phyloP scores from a whole-genome alignment of 1,140 invertebrate genomes.

The Drosophila pallidifrons region DNA sequence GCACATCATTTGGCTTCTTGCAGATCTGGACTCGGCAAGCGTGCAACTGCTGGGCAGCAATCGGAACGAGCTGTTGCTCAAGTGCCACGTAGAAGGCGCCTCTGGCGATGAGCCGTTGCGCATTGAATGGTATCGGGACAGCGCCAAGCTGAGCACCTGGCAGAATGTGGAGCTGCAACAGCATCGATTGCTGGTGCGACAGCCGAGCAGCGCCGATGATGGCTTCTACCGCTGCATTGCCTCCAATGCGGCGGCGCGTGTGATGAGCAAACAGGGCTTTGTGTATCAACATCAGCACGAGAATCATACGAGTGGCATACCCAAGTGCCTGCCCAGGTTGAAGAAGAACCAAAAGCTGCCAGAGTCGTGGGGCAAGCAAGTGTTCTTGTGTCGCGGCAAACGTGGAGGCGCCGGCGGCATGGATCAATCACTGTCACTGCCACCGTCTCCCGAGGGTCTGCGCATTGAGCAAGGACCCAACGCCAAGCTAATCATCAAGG shows the following conservation, averaged over 20 bases:
- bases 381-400: constrained; percentile 76
- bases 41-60: constrained; percentile 88
- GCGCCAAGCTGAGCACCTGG: constrained; percentile 87
- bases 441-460: constrained; percentile 55
- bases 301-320: constrained; percentile 10
- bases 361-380: constrained; percentile 87
- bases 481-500: constrained; percentile 87
- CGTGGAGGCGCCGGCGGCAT: constrained; percentile 55
- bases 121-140: constrained; percentile 92
- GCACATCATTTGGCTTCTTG: not conserved
- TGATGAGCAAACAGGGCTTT: constrained; percentile 89
- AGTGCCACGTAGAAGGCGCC: constrained; percentile 91
- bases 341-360: constrained; percentile 86
- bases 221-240: constrained; percentile 91
- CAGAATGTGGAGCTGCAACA: constrained; percentile 88
- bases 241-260: constrained; percentile 90
- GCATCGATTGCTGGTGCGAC: constrained; percentile 88
- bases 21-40: constrained; percentile 89
- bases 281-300: constrained; percentile 57
- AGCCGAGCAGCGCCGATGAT: constrained; percentile 87
- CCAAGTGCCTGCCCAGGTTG: constrained; percentile 70
- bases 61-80: constrained; percentile 88
- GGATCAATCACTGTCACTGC: constrained; percentile 43
- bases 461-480: constrained; percentile 85
- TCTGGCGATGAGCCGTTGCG: constrained; percentile 87